Evolutionary conservation across 2,888 invertebrate genomes (phyloP).

Genomic region (Phytoseiulus persimilis): DNA sequence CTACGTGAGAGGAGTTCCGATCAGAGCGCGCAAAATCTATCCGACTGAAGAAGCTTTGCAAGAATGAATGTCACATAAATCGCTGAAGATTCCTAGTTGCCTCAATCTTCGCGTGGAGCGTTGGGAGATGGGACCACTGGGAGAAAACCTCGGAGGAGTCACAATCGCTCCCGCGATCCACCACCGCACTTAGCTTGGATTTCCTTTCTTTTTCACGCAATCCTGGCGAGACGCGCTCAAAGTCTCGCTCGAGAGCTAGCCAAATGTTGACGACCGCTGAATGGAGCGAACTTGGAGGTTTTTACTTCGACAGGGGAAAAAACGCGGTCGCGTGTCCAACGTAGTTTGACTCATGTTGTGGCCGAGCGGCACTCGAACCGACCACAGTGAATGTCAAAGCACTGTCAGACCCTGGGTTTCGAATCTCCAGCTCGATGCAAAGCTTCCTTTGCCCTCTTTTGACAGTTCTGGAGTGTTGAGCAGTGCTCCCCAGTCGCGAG

Average conservation of each 20-base stretch:
- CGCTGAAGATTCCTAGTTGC: too few relatives aligned
- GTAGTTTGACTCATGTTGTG: background rate
- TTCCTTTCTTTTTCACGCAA: too few relatives aligned
- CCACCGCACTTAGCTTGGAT: too few relatives aligned
- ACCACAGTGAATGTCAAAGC: background rate
- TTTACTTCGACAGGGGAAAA: background rate
- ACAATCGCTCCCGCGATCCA: too few relatives aligned
- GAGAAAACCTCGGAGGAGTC: too few relatives aligned
- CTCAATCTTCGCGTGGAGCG: too few relatives aligned
- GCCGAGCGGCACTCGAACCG: background rate
- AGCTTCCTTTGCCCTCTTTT: background rate
- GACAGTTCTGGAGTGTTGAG: background rate
- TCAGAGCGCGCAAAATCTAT: background rate
- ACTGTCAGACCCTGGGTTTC: background rate
- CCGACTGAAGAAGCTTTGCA: too few relatives aligned
- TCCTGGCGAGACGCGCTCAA: too few relatives aligned
- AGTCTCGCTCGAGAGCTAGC: background rate
- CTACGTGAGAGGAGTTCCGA: background rate
- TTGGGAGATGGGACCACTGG: too few relatives aligned
- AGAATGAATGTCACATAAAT: too few relatives aligned
- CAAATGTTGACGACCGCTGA: background rate
- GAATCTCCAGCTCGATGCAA: background rate
- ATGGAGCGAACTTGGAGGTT: background rate
- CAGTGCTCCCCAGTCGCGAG: background rate
- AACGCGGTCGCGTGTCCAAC: background rate